A percentile compares a stretch with the other conserved stretches of the same genome.
phyloP scores from a whole-genome alignment of 2,888 invertebrate species.

The Platycnemis pennipes region DNA sequence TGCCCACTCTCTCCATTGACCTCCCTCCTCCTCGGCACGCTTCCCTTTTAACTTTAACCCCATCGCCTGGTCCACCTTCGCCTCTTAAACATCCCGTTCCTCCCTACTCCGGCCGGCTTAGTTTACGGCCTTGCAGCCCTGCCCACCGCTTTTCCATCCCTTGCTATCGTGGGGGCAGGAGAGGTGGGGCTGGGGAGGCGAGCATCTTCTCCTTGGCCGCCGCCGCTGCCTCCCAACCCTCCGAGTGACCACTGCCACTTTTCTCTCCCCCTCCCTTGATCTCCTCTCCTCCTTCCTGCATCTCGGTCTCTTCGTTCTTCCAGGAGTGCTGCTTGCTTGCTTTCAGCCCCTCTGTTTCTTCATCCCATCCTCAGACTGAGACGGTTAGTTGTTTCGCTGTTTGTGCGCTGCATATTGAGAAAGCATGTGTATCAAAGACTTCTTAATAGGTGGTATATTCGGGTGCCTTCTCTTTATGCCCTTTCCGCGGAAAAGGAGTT shows the following conservation, averaged over 20 bases:
- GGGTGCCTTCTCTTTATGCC: no score
- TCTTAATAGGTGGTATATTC: no score
- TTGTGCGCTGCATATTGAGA: not conserved
- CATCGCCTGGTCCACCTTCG: constrained; percentile 45
- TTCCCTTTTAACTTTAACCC: constrained; percentile 64
- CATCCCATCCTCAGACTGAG: not conserved
- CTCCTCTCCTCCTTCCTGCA: not conserved
- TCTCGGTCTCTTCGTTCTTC: not conserved
- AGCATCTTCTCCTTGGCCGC: not conserved
- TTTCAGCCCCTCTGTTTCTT: not conserved
- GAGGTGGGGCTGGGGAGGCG: constrained; percentile 3
- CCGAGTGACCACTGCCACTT: not conserved
- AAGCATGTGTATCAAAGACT: no score
- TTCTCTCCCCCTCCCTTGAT: not conserved
- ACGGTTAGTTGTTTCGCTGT: not conserved
- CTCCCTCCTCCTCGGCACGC: not conserved
- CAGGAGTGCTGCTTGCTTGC: not conserved
- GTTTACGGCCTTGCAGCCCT: not conserved
- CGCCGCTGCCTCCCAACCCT: not conserved
- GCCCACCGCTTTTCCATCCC: constrained; percentile 47
- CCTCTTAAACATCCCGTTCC: constrained; percentile 45
- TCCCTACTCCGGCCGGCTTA: constrained; percentile 3
- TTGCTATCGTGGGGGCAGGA: not conserved
- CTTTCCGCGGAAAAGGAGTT: no score
- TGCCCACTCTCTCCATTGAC: not conserved